These are phyloP conservation scores for Halcyon leucocephala DNA, from an alignment of 2,797 vertebrate species.

Conservation along the genomic window DNA sequence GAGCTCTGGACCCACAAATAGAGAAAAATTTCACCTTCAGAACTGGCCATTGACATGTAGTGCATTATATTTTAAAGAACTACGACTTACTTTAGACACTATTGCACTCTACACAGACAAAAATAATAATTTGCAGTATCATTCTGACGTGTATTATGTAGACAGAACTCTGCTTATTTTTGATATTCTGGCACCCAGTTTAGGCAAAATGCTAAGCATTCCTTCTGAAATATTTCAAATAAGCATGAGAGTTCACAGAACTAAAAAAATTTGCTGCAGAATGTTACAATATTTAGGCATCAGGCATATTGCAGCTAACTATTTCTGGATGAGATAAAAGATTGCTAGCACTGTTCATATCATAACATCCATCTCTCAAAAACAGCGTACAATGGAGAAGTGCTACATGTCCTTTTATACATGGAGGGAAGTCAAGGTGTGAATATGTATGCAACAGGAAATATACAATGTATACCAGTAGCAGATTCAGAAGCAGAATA, in stretches of 20 bases:
- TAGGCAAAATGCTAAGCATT: constrained; percentile 1
- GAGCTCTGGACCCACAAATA: not conserved
- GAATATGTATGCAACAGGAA: accelerated
- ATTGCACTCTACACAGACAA: not conserved
- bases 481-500: not conserved
- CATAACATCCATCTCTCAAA: not conserved
- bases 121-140: not conserved
- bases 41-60: accelerated
- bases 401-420: not conserved
- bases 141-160: not conserved
- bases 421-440: not conserved
- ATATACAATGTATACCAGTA: not conserved
- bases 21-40: not conserved
- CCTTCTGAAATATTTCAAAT: constrained; percentile 48
- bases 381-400: not conserved
- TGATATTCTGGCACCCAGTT: not conserved
- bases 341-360: not conserved
- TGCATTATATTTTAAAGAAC: not conserved
- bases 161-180: not conserved
- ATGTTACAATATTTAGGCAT: constrained; percentile 35
- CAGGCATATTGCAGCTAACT: constrained; percentile 36
- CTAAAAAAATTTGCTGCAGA: not conserved
- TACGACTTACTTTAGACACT: not conserved
- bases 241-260: constrained; percentile 5
- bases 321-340: not conserved